Evolutionary conservation across 2,113 vertebrate species (phyloP), one percentile per base, ranked within the genome.

Genomic region (Pangasianodon hypophthalmus): DNA sequence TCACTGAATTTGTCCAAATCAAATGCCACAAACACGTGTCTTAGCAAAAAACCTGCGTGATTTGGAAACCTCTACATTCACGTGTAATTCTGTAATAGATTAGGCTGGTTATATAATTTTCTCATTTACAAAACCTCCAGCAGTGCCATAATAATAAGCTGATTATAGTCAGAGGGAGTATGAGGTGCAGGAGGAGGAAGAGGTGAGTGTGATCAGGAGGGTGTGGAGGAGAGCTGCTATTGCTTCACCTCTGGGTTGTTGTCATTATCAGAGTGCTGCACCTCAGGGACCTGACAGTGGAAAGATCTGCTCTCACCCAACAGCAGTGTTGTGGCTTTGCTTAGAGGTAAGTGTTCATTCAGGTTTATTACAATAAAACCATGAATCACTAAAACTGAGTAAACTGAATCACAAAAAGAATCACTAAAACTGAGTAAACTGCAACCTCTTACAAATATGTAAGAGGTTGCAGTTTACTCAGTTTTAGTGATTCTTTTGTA

Each of bases 211-310:
- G 62, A 54, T 73, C 62, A 86, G 26, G n/a, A 32, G 48, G 64
- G 85, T 86, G 67, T 50, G 19, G n/a, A 86, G 41, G 46, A 52
- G 85, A 37, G 37, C 46, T 24, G 64, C 64, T 52, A 86, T 71
- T 71, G 85, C 64, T 86, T 86, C 64, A 86, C 64, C 48, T 52
- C 67, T 50, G 62, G 62, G 64, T 37, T 73, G 85, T 86, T 86
- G 67, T 71, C 9, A n/a, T 69, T 48, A 50, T 52, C 16, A 67
- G 3, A 52, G 14, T 32, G 26, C 46, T 71, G 62, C 2, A 54
- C 85, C 67, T 86, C 29, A 71, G 85, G 64, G 85, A 86, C 85
- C 64, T 69, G 62, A 24, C 29, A 86, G 64, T 86, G 85, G 85
- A 86, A 86, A 86, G 44, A 54, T 50, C 46, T 67, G 6, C 84